Evolutionary conservation across 1,140 invertebrate genomes (phyloP).

Genomic region (Vanessa tameamea): DNA sequence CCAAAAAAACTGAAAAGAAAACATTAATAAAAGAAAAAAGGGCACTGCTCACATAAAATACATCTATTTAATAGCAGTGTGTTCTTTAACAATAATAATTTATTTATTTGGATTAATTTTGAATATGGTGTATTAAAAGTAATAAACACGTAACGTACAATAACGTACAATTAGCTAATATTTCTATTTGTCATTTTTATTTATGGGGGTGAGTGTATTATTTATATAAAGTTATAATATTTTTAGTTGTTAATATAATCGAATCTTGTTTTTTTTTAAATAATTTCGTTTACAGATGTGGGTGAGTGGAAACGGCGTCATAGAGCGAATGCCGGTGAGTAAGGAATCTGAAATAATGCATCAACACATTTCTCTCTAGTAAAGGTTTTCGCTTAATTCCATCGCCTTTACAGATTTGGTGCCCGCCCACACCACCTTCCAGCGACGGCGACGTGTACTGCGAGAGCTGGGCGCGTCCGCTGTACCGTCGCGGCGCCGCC

Average conservation of each 20-base stretch:
- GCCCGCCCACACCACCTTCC: conserved; percentile 95
- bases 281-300: conserved; percentile 50
- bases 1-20: too few species aligned
- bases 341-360: background rate
- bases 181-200: background rate
- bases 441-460: conserved; percentile 95
- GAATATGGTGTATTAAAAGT: too few species aligned
- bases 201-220: background rate
- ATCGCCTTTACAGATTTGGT: conserved; percentile 89
- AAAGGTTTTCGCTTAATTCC: background rate
- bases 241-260: background rate
- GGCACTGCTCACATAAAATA: too few species aligned
- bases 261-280: background rate
- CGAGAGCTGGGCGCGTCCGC: conserved; percentile 90
- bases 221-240: background rate
- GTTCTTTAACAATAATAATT: too few species aligned
- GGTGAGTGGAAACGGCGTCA: conserved; percentile 44
- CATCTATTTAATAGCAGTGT: too few species aligned
- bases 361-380: too few species aligned
- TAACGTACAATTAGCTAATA: background rate
- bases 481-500: conserved; percentile 92
- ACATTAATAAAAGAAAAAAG: too few species aligned
- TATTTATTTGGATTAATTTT: too few species aligned
- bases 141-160: too few species aligned
- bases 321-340: conserved; percentile 67